Conservation (phyloP, 2,888 invertebrate species). For the Cheiracanthium punctorium region DNA sequence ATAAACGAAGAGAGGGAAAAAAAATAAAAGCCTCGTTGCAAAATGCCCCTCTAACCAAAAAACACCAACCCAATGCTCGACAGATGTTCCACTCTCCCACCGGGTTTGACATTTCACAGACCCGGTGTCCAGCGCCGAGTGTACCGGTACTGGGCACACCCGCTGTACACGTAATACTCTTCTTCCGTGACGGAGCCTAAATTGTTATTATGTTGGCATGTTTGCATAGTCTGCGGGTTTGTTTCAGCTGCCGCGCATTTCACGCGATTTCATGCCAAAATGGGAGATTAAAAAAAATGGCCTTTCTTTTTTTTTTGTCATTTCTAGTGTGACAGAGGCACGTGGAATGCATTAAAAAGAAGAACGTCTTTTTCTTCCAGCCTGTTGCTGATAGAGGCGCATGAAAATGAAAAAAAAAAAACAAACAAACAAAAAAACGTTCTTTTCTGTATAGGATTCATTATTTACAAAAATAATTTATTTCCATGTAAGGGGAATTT, state of each 20-base stretch:
- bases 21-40: conserved; percentile 24
- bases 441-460: no score
- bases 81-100: conserved; percentile 58
- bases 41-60: conserved; percentile 40
- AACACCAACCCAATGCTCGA: not conserved
- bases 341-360: not conserved
- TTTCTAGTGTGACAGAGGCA: not conserved
- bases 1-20: no score
- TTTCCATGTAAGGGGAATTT: no score
- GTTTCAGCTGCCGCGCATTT: not conserved
- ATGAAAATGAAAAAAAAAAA: no score
- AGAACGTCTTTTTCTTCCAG: no score
- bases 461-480: no score
- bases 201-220: not conserved
- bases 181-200: not conserved
- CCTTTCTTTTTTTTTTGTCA: not conserved
- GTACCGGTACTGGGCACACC: conserved; percentile 21
- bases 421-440: no score
- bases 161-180: not conserved
- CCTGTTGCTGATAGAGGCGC: no score
- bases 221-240: conserved; percentile 12
- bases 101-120: conserved; percentile 24
- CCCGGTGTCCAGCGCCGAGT: conserved; percentile 45
- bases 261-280: not conserved
- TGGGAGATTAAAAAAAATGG: not conserved